phyloP scores from a whole-genome alignment of 2,888 invertebrate species.

The Sarcophaga subvicina region DNA sequence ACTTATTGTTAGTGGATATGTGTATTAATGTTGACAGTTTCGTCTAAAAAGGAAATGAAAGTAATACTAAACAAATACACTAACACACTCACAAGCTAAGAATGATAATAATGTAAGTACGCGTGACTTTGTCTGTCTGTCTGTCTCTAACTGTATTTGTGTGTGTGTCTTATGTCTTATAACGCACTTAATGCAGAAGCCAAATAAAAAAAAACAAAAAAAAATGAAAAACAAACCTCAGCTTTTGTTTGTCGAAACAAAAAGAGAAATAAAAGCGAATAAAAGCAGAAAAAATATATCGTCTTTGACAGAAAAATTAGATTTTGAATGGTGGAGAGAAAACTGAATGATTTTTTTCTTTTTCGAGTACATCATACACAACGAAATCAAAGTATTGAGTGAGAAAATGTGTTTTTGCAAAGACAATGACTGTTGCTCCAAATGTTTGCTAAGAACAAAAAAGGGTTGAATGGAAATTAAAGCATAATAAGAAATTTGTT shows the following conservation, averaged over 20 bases:
- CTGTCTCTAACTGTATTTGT: background rate
- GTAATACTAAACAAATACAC: slow-evolving; percentile 29
- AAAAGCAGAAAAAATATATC: background rate
- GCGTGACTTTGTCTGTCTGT: background rate
- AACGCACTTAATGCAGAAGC: background rate
- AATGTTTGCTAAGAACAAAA: background rate
- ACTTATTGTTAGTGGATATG: background rate
- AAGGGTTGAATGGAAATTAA: background rate
- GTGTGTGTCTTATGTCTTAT: background rate
- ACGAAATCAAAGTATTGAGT: background rate
- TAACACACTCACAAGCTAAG: background rate
- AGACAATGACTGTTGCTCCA: background rate
- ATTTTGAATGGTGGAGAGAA: slow-evolving; percentile 3
- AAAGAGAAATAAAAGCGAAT: background rate
- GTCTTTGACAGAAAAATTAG: background rate
- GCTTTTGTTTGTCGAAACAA: background rate
- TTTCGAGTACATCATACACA: background rate
- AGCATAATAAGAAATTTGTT: background rate
- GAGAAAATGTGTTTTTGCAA: slow-evolving; percentile 6
- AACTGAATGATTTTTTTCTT: background rate
- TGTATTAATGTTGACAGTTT: slow-evolving; percentile 35
- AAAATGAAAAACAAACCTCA: background rate
- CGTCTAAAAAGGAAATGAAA: slow-evolving; percentile 37
- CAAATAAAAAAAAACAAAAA: background rate
- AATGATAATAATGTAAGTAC: background rate